Base-by-base conservation (phyloP, 2,888 invertebrate species). In the Salticus scenicus region DNA sequence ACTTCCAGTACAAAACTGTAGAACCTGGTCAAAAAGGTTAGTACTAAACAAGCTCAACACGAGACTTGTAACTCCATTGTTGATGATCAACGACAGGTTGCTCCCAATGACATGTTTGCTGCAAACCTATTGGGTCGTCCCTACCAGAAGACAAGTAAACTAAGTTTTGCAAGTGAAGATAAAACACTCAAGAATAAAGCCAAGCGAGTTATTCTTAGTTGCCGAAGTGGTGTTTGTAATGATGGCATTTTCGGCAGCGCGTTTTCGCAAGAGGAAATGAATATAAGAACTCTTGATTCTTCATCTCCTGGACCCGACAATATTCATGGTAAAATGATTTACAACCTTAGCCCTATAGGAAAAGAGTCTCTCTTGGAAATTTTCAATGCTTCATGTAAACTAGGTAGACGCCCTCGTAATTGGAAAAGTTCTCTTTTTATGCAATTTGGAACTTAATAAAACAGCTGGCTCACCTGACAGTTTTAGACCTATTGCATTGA, bases 401-500 rank as follows among this genome's bases (percentile, higher is more conserved):
- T 42, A 42, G 42, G 1, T 42, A 42, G 42, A 42, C 0, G 12
- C 17, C 1, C 42, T 42, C 42, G 0, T 14, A 17, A 42, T 0
- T 42, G 1, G 42, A 42, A 42, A 42, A 0, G 1, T 1, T 0
- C 42, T 42, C 42, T 42, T 17, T 8, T 41, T 41, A 42, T 42
- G 17, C 42, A n/a, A n/a, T n/a, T n/a, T n/a, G n/a, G n/a, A n/a
- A n/a, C n/a, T n/a, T n/a, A n/a, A n/a, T 17, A 42, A 42, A 42
- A 10, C 42, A 42, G 0, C 1, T 42, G 42, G 1, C 12, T 70
- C 70, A 10, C 24, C 41, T 41, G 70, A 70, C 5, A 70, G 70
- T 12, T 70, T 41, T 14, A 41, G 41, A 14, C 41, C 41, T 27
- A 70, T 41, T 42, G 37, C 70, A 20, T 70, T 41, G 24, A 70